These are phyloP conservation scores for Urophycis tenuis DNA, from an alignment of 2,797 vertebrate genomes.

Conservation along the genomic window DNA sequence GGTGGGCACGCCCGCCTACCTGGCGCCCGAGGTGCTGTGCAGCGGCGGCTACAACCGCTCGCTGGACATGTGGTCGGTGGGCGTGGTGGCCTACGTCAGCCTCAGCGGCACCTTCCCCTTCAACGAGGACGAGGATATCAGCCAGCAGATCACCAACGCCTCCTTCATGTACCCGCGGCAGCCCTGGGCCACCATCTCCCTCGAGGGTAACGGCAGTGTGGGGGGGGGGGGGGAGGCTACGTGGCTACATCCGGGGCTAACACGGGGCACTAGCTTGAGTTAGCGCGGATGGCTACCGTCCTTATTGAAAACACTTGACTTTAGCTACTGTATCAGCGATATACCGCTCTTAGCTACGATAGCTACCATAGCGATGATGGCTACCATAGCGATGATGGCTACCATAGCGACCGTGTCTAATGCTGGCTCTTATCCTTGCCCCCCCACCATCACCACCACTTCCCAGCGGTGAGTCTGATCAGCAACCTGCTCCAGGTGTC, in stretches of 20 bases:
- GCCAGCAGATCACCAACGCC: slow-evolving; percentile 74
- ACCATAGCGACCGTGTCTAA: neutral
- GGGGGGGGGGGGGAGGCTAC: too few species aligned
- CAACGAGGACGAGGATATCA: slow-evolving; percentile 76
- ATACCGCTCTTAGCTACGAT: too few species aligned
- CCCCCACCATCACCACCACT: neutral
- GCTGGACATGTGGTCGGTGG: slow-evolving; percentile 76
- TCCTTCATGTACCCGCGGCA: slow-evolving; percentile 73
- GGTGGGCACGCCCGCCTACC: slow-evolving; percentile 74
- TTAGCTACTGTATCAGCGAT: too few species aligned
- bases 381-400: neutral
- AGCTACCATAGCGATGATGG: too few species aligned
- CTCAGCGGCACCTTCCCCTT: slow-evolving; percentile 75
- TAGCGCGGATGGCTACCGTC: too few species aligned
- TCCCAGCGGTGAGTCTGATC: slow-evolving; percentile 70
- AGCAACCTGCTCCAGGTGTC: slow-evolving; percentile 74
- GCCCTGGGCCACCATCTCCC: slow-evolving; percentile 65
- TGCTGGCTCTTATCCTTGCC: neutral
- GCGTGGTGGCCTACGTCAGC: slow-evolving; percentile 73
- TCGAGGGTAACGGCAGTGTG: slow-evolving; percentile 41
- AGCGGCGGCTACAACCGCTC: slow-evolving; percentile 73
- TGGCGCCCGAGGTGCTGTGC: slow-evolving; percentile 73
- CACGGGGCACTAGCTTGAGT: too few species aligned
- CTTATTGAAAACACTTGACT: too few species aligned
- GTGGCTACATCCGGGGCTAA: too few species aligned